These are phyloP conservation scores for Alsophila aescularia DNA, from an alignment of 2,888 invertebrate species.

Conservation along the genomic window DNA sequence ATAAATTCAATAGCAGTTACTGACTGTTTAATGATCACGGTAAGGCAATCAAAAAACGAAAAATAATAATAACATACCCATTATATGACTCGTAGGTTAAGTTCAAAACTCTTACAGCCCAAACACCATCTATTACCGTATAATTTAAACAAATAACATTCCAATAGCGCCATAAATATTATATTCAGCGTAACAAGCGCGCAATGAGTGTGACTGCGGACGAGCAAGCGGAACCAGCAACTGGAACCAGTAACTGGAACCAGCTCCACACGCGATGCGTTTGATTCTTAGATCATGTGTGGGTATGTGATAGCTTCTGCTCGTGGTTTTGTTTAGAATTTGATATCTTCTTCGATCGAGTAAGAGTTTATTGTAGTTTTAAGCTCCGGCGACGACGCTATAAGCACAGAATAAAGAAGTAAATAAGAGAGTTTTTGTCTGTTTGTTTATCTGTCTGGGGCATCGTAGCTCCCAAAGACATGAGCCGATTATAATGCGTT, in stretches of 20 bases:
- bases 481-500: no score
- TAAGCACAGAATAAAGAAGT: no score
- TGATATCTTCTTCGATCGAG: not conserved
- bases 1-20: constrained; percentile 6
- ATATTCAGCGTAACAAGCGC: constrained; percentile 23
- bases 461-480: no score
- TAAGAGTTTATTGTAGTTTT: no score
- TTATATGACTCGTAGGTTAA: constrained; percentile 13
- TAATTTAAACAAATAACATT: constrained; percentile 37
- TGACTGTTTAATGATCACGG: not conserved
- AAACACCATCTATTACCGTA: constrained; percentile 26
- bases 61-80: constrained; percentile 6
- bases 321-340: not conserved
- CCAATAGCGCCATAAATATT: constrained; percentile 28
- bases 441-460: no score
- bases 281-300: constrained; percentile 21
- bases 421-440: no score
- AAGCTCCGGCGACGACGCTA: no score
- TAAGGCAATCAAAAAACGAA: constrained; percentile 13
- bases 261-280: constrained; percentile 31
- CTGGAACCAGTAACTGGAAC: constrained; percentile 2
- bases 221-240: constrained; percentile 5
- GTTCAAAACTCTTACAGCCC: constrained; percentile 18
- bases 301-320: not conserved
- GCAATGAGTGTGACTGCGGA: constrained; percentile 25